These are phyloP conservation scores for Nansenia antarctica DNA, from an alignment of 2,113 vertebrate genomes.

Conservation along the genomic window DNA sequence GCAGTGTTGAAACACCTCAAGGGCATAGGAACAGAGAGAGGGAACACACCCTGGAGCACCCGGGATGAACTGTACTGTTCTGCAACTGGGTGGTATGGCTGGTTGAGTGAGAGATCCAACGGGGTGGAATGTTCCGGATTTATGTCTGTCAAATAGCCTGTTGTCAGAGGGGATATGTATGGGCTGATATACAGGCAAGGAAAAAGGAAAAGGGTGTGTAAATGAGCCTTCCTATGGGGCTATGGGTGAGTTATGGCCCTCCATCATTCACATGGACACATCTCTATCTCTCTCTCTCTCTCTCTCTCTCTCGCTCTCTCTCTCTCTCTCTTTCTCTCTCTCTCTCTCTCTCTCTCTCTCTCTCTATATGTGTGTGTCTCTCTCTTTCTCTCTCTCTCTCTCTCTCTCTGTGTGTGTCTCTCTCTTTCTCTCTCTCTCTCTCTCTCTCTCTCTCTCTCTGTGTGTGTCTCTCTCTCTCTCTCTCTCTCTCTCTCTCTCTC, in stretches of 20 bases:
- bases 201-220: constrained; percentile 46
- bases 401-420: too few relatives aligned
- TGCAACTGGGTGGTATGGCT: constrained; percentile 48
- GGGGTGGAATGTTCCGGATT: constrained; percentile 48
- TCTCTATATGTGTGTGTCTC: too few relatives aligned
- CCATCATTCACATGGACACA: not conserved
- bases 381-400: not conserved
- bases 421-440: too few relatives aligned
- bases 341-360: not conserved
- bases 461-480: too few relatives aligned
- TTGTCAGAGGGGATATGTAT: constrained; percentile 44
- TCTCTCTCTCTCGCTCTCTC: not conserved
- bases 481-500: not conserved
- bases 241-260: not conserved
- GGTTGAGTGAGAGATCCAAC: constrained; percentile 30
- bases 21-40: constrained; percentile 27
- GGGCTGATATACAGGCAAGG: constrained; percentile 48
- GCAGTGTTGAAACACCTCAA: constrained; percentile 34
- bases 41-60: not conserved
- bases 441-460: too few relatives aligned
- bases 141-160: constrained; percentile 48
- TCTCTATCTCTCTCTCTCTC: too few relatives aligned
- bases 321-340: not conserved
- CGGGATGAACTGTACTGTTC: constrained; percentile 7
- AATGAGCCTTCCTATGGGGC: constrained; percentile 41